phyloP scores from a whole-genome alignment of 2,113 vertebrate genomes.

The Oxygymnocypris stewartii region DNA sequence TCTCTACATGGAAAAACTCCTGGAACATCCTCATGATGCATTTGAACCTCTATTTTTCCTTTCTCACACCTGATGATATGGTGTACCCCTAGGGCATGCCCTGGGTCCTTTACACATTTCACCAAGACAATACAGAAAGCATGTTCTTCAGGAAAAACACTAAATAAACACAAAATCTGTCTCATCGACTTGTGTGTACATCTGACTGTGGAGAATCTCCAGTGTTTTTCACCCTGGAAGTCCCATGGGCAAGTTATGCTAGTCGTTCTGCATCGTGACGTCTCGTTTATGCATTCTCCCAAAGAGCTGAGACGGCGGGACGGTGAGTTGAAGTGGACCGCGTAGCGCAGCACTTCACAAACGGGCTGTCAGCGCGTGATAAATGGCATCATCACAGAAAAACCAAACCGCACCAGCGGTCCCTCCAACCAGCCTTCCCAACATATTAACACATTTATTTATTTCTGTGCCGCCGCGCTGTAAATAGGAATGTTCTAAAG shows the following conservation, averaged over 20 bases:
- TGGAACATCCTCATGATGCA: constrained; percentile 19
- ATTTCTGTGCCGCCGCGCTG: constrained; percentile 55
- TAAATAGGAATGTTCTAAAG: constrained; percentile 59
- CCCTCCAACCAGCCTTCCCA: constrained; percentile 52
- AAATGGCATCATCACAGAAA: constrained; percentile 62
- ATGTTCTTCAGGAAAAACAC: constrained; percentile 13
- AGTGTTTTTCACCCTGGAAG: constrained; percentile 18
- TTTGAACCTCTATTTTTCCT: constrained; percentile 14
- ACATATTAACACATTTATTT: constrained; percentile 63
- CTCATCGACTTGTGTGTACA: neutral
- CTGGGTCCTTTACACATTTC: neutral
- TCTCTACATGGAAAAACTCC: constrained; percentile 32
- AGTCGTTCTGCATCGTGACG: constrained; percentile 33
- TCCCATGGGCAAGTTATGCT: constrained; percentile 14
- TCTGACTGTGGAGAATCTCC: constrained; percentile 27
- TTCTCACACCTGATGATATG: constrained; percentile 5
- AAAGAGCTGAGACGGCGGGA: constrained; percentile 55
- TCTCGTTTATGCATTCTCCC: constrained; percentile 46
- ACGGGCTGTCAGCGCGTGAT: constrained; percentile 61
- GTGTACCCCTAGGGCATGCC: constrained; percentile 9
- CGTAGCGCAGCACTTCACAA: constrained; percentile 44
- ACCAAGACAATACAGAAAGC: neutral
- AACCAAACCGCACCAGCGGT: constrained; percentile 57
- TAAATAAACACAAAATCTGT: neutral
- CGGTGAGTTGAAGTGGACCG: constrained; percentile 47